Percentiles rank a stretch among this genome's conserved stretches.
phyloP scores from a whole-genome alignment of 2,113 vertebrate species.

The Caracal caracal region DNA sequence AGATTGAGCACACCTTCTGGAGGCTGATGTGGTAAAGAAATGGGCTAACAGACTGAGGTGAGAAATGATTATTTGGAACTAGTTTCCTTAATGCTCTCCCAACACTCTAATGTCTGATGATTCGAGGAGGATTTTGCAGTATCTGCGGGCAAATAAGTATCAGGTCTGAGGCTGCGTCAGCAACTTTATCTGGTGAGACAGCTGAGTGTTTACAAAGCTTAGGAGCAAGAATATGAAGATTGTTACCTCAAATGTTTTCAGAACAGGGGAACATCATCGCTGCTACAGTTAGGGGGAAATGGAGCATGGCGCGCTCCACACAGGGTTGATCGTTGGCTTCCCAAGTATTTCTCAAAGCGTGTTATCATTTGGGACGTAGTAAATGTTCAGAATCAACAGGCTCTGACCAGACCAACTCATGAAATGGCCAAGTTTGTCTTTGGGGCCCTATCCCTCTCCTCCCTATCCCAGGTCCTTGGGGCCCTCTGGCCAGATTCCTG shows the following conservation, averaged over 20 bases:
- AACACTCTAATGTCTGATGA: background rate
- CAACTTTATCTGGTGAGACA: background rate
- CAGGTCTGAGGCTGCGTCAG: background rate
- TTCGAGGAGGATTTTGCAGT: background rate
- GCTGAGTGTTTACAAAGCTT: background rate
- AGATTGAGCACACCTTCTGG: background rate
- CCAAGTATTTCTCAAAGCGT: background rate
- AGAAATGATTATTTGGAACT: constrained; percentile 13
- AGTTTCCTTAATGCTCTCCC: constrained; percentile 11
- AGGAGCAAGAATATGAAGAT: background rate
- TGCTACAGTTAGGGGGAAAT: background rate
- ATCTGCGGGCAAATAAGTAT: constrained; percentile 1
- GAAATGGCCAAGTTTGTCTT: background rate
- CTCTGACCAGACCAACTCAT: background rate
- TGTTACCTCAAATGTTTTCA: background rate
- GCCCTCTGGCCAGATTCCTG: background rate
- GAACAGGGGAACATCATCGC: background rate
- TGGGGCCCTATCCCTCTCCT: background rate
- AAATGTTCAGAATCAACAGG: background rate
- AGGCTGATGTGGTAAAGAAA: background rate
- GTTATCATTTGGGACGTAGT: background rate
- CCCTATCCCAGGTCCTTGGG: background rate
- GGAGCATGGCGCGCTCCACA: background rate
- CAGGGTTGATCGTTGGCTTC: background rate
- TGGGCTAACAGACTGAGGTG: background rate